These are phyloP conservation scores for Lonchura striata DNA, from an alignment of 2,113 vertebrate genomes.

Conservation along the genomic window DNA sequence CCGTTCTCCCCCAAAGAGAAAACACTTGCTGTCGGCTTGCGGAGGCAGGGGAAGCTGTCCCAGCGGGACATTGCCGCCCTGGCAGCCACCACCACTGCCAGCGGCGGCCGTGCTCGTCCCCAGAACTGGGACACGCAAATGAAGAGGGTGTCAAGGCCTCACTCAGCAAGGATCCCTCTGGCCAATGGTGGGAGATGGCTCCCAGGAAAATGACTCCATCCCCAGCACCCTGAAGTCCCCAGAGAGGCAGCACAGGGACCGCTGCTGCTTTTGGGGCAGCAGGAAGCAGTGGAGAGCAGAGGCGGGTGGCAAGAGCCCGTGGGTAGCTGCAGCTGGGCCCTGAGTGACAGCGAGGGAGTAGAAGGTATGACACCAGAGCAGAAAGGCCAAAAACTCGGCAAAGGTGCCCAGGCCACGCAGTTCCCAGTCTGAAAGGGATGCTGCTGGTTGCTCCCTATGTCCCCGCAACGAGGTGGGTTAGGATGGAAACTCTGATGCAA, in stretches of 20 bases:
- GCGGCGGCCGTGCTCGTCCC: neutral
- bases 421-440: neutral
- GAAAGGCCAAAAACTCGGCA: neutral
- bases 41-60: fast-evolving
- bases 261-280: neutral
- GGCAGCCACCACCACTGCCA: neutral
- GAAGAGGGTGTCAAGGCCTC: neutral
- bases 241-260: fast-evolving
- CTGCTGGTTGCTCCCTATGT: neutral
- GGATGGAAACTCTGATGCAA: slow-evolving; percentile 16
- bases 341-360: neutral
- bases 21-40: fast-evolving
- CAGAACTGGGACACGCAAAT: neutral
- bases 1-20: neutral
- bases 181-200: neutral
- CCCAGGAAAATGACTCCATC: neutral
- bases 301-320: fast-evolving
- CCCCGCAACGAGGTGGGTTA: neutral
- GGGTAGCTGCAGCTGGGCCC: neutral
- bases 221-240: fast-evolving
- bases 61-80: fast-evolving
- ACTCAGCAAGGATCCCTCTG: slow-evolving; percentile 22
- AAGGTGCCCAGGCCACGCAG: neutral
- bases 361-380: neutral
- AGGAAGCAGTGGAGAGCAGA: neutral